Conservation (phyloP, 2,888 invertebrate species). For the Diaperis boleti region DNA sequence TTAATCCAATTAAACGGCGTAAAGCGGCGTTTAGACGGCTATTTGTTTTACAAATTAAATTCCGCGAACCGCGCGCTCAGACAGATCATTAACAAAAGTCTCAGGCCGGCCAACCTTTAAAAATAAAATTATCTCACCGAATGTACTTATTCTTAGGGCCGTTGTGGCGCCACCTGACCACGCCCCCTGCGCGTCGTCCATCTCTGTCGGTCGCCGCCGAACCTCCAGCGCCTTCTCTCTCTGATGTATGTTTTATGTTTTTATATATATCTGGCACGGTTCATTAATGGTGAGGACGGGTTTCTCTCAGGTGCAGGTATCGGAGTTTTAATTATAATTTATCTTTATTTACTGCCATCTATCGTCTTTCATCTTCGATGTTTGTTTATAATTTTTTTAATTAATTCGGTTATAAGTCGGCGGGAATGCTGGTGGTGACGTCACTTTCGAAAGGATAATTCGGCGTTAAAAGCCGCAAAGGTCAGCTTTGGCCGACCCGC, state of each 20-base stretch:
- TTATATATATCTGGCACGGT: constrained; percentile 38
- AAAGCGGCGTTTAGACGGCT: constrained; percentile 42
- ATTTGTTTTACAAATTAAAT: constrained; percentile 58
- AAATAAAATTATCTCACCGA: constrained; percentile 55
- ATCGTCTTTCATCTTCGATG: constrained; percentile 47
- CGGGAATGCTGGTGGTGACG: no score
- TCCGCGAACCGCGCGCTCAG: constrained; percentile 50
- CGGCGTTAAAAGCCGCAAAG: no score
- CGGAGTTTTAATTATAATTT: constrained; percentile 57
- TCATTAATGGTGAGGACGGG: constrained; percentile 46
- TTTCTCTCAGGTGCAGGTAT: constrained; percentile 39
- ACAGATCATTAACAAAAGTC: constrained; percentile 52
- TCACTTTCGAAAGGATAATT: no score
- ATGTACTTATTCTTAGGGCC: constrained; percentile 46
- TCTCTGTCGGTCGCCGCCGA: constrained; percentile 32
- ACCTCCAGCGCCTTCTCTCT: constrained; percentile 34
- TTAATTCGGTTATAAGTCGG: constrained; percentile 43
- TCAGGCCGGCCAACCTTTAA: constrained; percentile 50
- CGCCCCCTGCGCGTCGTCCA: constrained; percentile 54
- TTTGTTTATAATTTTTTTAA: constrained; percentile 39
- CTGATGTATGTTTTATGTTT: constrained; percentile 35
- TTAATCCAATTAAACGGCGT: constrained; percentile 13
- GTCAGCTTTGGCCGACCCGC: no score
- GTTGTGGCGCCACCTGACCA: constrained; percentile 60
- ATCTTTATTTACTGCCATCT: constrained; percentile 54